A percentile compares a stretch with the other conserved stretches of the same genome.
Conservation (phyloP, 2,888 invertebrate species). For the Cactoblastis cactorum region DNA sequence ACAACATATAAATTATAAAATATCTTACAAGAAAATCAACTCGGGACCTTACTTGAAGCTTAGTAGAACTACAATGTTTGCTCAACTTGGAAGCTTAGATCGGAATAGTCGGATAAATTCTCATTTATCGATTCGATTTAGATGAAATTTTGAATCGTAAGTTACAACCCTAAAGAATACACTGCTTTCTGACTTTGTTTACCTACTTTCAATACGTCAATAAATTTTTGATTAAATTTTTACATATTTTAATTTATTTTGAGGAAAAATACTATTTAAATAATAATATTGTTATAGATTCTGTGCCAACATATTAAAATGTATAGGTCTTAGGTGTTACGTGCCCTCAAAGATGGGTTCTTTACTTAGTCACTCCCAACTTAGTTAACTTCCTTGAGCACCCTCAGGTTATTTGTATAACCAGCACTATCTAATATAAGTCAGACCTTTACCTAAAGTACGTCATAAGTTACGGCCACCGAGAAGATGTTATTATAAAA, state of each 20-base stretch:
- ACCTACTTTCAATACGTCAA: not conserved
- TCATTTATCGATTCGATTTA: slow-evolving; percentile 4
- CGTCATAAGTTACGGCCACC: not conserved
- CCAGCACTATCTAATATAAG: not conserved
- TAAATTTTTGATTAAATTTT: too few relatives aligned
- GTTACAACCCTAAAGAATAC: not conserved
- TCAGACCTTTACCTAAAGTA: not conserved
- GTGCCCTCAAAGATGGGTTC: slow-evolving; percentile 16
- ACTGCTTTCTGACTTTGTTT: slow-evolving; percentile 4
- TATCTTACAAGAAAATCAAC: too few relatives aligned
- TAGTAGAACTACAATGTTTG: not conserved
- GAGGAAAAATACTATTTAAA: too few relatives aligned
- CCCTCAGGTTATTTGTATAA: slow-evolving; percentile 4
- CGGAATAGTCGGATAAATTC: slow-evolving; percentile 2
- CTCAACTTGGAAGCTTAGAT: not conserved
- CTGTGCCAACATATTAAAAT: too few relatives aligned
- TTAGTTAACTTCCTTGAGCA: slow-evolving; percentile 18
- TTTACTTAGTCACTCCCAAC: slow-evolving; percentile 27
- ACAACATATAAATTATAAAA: too few relatives aligned
- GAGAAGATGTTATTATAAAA: not conserved
- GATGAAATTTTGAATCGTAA: slow-evolving; percentile 4
- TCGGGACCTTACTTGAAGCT: not conserved
- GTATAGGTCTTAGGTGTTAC: too few relatives aligned
- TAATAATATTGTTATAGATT: too few relatives aligned
- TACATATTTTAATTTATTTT: too few relatives aligned